phyloP scores from a whole-genome alignment of 2,888 invertebrate species.

The Lochmaea capreae region DNA sequence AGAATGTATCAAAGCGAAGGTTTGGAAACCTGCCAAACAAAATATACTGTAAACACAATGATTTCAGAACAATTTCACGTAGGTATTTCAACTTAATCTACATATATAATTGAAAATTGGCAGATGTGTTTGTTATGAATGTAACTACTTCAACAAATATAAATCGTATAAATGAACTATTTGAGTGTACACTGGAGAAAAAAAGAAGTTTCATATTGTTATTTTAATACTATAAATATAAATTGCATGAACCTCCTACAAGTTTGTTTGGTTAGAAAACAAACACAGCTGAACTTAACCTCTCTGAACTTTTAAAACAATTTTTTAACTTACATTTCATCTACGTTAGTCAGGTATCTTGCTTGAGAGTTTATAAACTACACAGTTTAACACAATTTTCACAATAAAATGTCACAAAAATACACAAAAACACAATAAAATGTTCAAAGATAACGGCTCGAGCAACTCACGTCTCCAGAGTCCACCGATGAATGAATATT shows the following conservation, averaged over 20 bases:
- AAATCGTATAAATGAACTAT: neutral
- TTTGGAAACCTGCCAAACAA: constrained; percentile 10
- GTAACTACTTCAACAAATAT: constrained; percentile 2
- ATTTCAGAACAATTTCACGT: constrained; percentile 19
- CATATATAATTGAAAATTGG: constrained; percentile 29
- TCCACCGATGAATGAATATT: constrained; percentile 58
- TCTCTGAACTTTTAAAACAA: constrained; percentile 35
- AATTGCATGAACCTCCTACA: constrained; percentile 21
- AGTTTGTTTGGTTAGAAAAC: constrained; percentile 46
- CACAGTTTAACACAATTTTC: constrained; percentile 38
- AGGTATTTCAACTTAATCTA: constrained; percentile 12
- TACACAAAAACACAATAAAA: constrained; percentile 53
- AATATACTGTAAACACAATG: constrained; percentile 19
- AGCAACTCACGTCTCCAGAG: constrained; percentile 54
- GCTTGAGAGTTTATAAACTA: neutral
- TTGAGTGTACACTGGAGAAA: neutral
- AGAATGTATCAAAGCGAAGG: neutral
- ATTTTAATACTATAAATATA: constrained; percentile 13
- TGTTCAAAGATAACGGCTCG: constrained; percentile 57
- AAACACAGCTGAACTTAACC: constrained; percentile 45
- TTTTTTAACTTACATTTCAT: constrained; percentile 41
- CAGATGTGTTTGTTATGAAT: constrained; percentile 22
- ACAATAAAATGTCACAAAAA: constrained; percentile 39
- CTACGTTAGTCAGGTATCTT: constrained; percentile 16
- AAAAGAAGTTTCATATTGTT: neutral